phyloP scores from a whole-genome alignment of 1,140 invertebrate species.

The Diploscapter pachys region DNA sequence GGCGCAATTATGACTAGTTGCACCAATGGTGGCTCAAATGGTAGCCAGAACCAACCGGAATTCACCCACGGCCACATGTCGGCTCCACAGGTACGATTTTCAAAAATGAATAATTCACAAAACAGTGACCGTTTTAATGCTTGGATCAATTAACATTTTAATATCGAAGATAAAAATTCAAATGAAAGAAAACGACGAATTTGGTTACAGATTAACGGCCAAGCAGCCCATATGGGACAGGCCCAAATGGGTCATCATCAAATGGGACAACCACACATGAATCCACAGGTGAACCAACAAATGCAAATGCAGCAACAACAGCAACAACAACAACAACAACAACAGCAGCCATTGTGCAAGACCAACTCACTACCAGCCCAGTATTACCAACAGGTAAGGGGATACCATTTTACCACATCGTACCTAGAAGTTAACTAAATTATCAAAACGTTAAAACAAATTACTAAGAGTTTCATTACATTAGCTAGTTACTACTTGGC shows the following conservation, averaged over 20 bases:
- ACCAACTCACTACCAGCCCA: slow-evolving; percentile 16
- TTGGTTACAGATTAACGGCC: not conserved
- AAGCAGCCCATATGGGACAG: no score
- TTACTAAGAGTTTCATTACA: no score
- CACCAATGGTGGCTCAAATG: not conserved
- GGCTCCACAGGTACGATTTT: not conserved
- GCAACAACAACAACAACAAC: slow-evolving; percentile 3
- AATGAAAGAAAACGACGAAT: slow-evolving; percentile 1
- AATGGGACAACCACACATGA: no score
- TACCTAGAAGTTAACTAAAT: no score
- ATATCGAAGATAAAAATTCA: not conserved
- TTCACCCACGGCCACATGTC: not conserved
- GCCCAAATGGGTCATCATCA: no score
- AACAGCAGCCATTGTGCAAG: slow-evolving; percentile 22
- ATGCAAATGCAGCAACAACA: not conserved
- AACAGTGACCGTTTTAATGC: no score
- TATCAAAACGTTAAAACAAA: no score
- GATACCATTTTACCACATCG: slow-evolving; percentile 2
- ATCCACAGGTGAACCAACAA: no score
- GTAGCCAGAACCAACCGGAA: slow-evolving; percentile 9
- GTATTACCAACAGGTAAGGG: slow-evolving; percentile 22
- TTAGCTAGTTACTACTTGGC: no score
- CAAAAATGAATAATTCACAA: no score
- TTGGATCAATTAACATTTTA: no score
- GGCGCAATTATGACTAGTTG: not conserved